phyloP scores from a whole-genome alignment of 2,797 vertebrate species.

The Arnoldichthys spilopterus region DNA sequence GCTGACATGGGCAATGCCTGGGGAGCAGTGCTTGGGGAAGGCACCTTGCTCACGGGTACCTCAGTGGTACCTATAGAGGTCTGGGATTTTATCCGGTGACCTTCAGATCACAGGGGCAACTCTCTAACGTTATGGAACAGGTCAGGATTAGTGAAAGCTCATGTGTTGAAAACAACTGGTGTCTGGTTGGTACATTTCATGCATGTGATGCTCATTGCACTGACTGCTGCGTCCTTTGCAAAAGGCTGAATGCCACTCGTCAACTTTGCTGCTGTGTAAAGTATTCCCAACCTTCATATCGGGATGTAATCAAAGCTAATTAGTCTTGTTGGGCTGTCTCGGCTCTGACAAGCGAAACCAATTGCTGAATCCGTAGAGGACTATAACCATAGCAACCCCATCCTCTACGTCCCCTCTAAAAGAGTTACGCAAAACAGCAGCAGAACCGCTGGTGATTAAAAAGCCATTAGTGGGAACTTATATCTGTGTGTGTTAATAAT shows the following conservation, averaged over 20 bases:
- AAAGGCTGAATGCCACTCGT: neutral
- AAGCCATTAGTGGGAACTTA: constrained; percentile 17
- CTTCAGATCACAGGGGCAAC: too few relatives aligned
- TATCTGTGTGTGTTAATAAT: constrained; percentile 2
- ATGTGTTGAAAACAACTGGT: too few relatives aligned
- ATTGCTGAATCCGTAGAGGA: constrained; percentile 67
- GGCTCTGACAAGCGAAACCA: constrained; percentile 65
- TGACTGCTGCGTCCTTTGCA: neutral
- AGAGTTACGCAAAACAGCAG: constrained; percentile 7
- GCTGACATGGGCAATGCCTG: too few relatives aligned
- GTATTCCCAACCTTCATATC: constrained; percentile 50
- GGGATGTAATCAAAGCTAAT: constrained; percentile 66
- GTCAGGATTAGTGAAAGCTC: too few relatives aligned
- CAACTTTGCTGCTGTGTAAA: constrained; percentile 17
- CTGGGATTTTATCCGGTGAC: too few relatives aligned
- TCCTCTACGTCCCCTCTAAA: neutral
- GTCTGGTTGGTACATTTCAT: neutral
- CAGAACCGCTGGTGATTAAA: constrained; percentile 24
- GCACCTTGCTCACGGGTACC: too few relatives aligned
- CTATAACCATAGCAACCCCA: constrained; percentile 74
- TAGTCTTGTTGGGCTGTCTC: constrained; percentile 67
- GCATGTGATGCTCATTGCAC: neutral
- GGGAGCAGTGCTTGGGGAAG: too few relatives aligned
- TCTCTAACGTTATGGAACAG: too few relatives aligned
- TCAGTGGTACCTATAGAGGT: too few relatives aligned